Evolutionary conservation across 2,113 vertebrate species (phyloP).

Genomic region (Microtus ochrogaster): DNA sequence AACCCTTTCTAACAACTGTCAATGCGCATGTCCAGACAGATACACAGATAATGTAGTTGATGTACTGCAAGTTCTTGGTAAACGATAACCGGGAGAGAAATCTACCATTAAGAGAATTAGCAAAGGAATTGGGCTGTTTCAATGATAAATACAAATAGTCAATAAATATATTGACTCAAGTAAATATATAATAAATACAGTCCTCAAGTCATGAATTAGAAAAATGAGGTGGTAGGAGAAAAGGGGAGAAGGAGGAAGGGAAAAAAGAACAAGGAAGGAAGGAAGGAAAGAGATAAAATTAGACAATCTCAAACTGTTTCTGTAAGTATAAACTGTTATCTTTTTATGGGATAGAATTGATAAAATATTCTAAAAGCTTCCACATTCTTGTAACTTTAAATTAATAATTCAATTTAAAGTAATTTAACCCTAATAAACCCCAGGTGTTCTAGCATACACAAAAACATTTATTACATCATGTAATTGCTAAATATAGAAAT

Average conservation of each 20-base stretch:
- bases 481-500: neutral
- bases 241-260: neutral
- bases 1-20: slow-evolving; percentile 35
- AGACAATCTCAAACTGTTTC: neutral
- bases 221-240: neutral
- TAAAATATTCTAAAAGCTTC: neutral
- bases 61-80: neutral
- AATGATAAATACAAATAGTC: neutral
- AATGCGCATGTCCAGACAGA: neutral
- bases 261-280: neutral
- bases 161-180: neutral
- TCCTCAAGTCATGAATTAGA: neutral
- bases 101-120: neutral
- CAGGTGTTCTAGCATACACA: neutral
- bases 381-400: neutral
- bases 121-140: neutral
- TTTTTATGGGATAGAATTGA: neutral
- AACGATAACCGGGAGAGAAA: neutral
- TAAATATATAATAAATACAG: too few species aligned
- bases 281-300: neutral
- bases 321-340: neutral
- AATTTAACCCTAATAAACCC: neutral
- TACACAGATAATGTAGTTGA: neutral
- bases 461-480: neutral
- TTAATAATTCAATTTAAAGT: slow-evolving; percentile 25